These are phyloP conservation scores for Cromileptes altivelis DNA, from an alignment of 2,113 vertebrate species.

Conservation along the genomic window DNA sequence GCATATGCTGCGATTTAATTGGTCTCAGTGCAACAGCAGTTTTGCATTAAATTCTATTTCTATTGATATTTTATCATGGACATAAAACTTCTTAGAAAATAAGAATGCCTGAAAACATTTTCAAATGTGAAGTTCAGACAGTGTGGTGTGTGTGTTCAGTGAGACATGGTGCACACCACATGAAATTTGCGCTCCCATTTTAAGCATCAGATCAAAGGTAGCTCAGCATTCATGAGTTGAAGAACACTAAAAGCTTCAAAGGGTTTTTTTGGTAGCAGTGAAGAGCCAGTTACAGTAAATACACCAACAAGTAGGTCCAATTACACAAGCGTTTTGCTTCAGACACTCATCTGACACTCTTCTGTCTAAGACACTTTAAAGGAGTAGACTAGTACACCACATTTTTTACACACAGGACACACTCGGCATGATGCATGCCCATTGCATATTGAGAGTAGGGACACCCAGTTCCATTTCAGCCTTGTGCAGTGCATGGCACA, in stretches of 20 bases:
- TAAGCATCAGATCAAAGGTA: constrained; percentile 49
- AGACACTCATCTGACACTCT: neutral
- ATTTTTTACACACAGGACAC: neutral
- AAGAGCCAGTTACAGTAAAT: constrained; percentile 39
- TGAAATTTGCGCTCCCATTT: constrained; percentile 14
- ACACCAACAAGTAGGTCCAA: constrained; percentile 31
- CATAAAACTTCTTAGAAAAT: neutral
- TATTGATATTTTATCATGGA: no score
- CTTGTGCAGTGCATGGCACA: constrained; percentile 20
- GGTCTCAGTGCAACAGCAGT: no score
- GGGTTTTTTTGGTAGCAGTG: neutral
- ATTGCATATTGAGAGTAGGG: constrained; percentile 3
- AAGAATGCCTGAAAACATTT: neutral
- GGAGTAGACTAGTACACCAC: neutral
- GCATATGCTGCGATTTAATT: no score
- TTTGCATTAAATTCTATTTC: no score
- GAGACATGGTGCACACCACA: constrained; percentile 1
- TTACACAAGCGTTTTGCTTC: constrained; percentile 28
- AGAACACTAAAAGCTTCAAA: constrained; percentile 46
- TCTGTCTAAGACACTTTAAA: constrained; percentile 34
- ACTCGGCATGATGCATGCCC: constrained; percentile 1
- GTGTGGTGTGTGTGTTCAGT: neutral
- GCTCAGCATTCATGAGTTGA: constrained; percentile 5
- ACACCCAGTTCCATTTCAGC: constrained; percentile 37
- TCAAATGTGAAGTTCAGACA: neutral